Percentiles rank a stretch among this genome's conserved stretches.
These are phyloP conservation scores for Uria aalge DNA, from an alignment of 2,113 vertebrate species.

Conservation along the genomic window DNA sequence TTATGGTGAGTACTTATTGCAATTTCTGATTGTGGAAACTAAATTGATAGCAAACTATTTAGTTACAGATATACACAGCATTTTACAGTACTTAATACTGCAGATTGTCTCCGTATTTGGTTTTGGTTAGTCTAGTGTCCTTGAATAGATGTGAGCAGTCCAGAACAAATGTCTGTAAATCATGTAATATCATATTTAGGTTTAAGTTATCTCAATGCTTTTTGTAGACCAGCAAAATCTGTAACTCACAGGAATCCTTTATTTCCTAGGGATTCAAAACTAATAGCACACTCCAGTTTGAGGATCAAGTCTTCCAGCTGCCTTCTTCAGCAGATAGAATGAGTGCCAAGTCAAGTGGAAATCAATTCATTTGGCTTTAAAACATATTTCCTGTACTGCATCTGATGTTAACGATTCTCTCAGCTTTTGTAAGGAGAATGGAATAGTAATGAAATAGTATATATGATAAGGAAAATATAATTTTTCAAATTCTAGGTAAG, in stretches of 20 bases:
- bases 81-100: background rate
- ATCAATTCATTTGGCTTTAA: background rate
- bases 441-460: background rate
- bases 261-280: background rate
- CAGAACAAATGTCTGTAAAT: background rate
- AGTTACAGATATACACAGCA: background rate
- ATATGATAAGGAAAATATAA: accelerated
- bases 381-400: background rate
- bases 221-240: background rate
- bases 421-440: background rate
- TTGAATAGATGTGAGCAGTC: background rate
- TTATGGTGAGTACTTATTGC: background rate
- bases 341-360: background rate
- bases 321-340: background rate
- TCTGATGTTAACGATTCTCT: background rate
- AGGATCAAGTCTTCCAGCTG: background rate
- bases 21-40: background rate
- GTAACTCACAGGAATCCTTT: background rate
- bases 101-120: background rate
- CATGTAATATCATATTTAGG: background rate
- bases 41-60: background rate
- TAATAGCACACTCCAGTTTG: background rate
- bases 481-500: background rate
- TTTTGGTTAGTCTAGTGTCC: background rate
- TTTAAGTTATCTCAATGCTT: background rate